Evolutionary conservation across 2,888 invertebrate genomes (phyloP).

Genomic region (Heliconius charithonia): DNA sequence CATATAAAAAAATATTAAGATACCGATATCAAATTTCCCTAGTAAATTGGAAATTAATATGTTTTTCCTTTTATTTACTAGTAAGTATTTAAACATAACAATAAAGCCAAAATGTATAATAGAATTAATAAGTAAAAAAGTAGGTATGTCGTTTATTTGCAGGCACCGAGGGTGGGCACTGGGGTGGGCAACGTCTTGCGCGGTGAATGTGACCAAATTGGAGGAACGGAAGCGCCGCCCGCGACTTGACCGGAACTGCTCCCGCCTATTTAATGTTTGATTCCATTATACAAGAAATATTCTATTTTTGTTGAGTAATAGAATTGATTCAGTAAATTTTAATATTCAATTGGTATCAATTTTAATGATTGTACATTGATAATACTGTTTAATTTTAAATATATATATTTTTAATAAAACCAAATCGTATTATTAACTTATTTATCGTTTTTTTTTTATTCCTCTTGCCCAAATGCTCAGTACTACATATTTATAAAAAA

Average conservation of each 20-base stretch:
- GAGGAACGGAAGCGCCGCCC: slow-evolving; percentile 78
- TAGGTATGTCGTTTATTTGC: slow-evolving; percentile 30
- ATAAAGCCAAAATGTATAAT: too few species aligned
- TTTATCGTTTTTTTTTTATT: too few species aligned
- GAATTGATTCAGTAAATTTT: not conserved
- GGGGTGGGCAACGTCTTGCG: slow-evolving; percentile 67
- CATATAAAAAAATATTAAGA: too few species aligned
- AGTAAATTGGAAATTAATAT: too few species aligned
- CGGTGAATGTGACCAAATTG: slow-evolving; percentile 82
- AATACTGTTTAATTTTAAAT: too few species aligned
- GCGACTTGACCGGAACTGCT: slow-evolving; percentile 82
- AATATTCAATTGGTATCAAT: not conserved
- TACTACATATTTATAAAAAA: too few species aligned
- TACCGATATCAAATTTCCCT: too few species aligned
- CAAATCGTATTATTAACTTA: too few species aligned
- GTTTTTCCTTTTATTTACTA: too few species aligned
- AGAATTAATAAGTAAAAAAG: slow-evolving; percentile 1
- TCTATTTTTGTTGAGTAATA: not conserved
- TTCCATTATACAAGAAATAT: slow-evolving; percentile 55
- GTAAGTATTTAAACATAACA: too few species aligned
- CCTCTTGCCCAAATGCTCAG: too few species aligned
- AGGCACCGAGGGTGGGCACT: slow-evolving; percentile 26
- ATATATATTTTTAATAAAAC: too few species aligned
- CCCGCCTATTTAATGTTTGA: slow-evolving; percentile 64
- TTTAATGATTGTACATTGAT: not conserved